Percentiles rank a stretch among this genome's conserved stretches.
These are phyloP conservation scores for Drosophila nigrodunni DNA, from an alignment of 1,140 invertebrate species.

Conservation along the genomic window DNA sequence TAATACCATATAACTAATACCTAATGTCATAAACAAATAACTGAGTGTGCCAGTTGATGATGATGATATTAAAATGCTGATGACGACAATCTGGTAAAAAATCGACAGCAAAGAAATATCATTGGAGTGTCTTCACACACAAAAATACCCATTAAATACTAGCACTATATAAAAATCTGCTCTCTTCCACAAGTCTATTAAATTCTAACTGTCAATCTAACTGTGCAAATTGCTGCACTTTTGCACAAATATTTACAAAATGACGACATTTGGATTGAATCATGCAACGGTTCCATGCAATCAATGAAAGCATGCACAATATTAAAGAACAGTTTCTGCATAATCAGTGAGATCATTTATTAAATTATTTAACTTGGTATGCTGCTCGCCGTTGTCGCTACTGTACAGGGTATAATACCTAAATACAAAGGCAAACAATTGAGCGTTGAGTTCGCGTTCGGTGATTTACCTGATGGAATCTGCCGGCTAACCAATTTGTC, in stretches of 20 bases:
- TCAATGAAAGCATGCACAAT: background rate
- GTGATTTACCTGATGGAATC: conserved; percentile 38
- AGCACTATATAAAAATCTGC: background rate
- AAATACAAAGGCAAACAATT: conserved; percentile 37
- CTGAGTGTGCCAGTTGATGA: conserved; percentile 48
- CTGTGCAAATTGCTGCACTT: background rate
- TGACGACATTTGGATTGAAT: background rate
- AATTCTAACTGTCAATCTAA: background rate
- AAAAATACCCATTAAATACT: conserved; percentile 1
- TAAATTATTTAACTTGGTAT: background rate
- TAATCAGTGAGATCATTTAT: background rate
- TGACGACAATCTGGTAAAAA: conserved; percentile 27
- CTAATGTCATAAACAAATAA: conserved; percentile 41
- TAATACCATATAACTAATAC: conserved; percentile 24
- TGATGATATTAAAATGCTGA: conserved; percentile 18
- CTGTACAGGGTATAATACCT: conserved; percentile 25
- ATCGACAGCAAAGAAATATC: background rate
- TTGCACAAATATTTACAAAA: background rate
- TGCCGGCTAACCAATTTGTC: conserved; percentile 36
- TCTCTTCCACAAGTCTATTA: background rate
- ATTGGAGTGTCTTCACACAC: background rate
- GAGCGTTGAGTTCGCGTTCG: conserved; percentile 19
- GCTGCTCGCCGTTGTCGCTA: background rate
- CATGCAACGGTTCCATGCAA: background rate
- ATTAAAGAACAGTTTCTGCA: background rate